Evolutionary conservation across 2,797 vertebrate genomes (phyloP).

Genomic region (Liparis tanakae): DNA sequence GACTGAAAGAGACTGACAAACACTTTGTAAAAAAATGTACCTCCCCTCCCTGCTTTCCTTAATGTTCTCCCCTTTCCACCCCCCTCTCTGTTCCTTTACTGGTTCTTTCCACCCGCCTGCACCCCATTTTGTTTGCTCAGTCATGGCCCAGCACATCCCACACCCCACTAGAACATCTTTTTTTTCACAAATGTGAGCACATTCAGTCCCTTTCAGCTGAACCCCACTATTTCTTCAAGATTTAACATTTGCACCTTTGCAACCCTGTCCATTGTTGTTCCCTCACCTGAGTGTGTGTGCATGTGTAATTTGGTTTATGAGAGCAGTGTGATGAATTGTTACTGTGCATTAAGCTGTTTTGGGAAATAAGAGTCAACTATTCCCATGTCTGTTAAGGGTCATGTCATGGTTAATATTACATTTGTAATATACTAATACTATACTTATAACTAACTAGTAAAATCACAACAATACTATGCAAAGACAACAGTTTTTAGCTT

Average conservation of each 20-base stretch:
- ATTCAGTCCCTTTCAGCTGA: slow-evolving; percentile 31
- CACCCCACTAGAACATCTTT: slow-evolving; percentile 32
- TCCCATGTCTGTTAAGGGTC: background rate
- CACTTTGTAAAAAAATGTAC: slow-evolving; percentile 58
- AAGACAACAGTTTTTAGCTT: background rate
- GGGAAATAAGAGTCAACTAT: background rate
- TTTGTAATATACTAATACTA: background rate
- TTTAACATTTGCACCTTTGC: slow-evolving; percentile 1
- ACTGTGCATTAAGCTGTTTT: background rate
- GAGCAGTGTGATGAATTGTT: background rate
- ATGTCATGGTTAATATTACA: background rate
- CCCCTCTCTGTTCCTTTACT: slow-evolving; percentile 41
- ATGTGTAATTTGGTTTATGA: background rate
- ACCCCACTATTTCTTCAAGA: slow-evolving; percentile 2
- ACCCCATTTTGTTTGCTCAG: slow-evolving; percentile 54
- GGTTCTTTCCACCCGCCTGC: slow-evolving; percentile 49
- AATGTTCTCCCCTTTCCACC: slow-evolving; percentile 59
- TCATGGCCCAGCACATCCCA: slow-evolving; percentile 30
- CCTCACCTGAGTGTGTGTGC: background rate
- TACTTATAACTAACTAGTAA: background rate
- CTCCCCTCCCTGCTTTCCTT: slow-evolving; percentile 47
- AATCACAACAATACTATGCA: background rate
- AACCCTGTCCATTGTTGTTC: background rate
- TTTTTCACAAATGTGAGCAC: slow-evolving; percentile 41
- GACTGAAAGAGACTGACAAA: slow-evolving; percentile 71